These are phyloP conservation scores for Cancer borealis DNA, from an alignment of 2,888 invertebrate species.

Conservation along the genomic window DNA sequence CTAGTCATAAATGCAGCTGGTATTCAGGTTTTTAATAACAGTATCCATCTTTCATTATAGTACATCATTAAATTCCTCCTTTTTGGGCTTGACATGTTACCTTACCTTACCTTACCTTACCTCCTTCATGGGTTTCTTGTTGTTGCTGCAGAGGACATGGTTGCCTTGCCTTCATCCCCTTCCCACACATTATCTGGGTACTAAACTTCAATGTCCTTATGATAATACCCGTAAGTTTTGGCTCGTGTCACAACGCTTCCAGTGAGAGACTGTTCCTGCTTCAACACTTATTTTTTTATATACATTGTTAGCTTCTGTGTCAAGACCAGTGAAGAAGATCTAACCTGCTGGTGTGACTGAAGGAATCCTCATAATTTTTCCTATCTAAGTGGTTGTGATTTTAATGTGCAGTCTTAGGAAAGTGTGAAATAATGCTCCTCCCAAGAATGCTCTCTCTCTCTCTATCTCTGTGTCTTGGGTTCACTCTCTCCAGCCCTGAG, in stretches of 20 bases:
- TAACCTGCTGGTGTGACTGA: conserved; percentile 27
- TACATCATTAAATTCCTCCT: neutral
- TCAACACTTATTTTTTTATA: neutral
- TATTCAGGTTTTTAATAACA: neutral
- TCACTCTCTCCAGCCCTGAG: neutral
- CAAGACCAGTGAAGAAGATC: neutral
- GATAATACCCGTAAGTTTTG: neutral
- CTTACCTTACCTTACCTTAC: no score
- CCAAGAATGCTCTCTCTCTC: conserved; percentile 5
- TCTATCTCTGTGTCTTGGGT: neutral
- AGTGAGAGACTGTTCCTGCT: neutral
- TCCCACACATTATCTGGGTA: neutral
- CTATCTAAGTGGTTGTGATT: conserved; percentile 53
- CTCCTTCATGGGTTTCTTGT: neutral
- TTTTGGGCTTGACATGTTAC: neutral
- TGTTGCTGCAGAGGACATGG: conserved; percentile 37
- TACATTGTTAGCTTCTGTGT: conserved; percentile 9
- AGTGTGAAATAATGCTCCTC: neutral
- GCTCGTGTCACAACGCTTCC: neutral
- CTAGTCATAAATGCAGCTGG: neutral
- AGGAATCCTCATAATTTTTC: neutral
- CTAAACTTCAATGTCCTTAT: neutral
- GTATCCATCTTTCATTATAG: neutral
- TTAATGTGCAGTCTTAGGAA: conserved; percentile 12
- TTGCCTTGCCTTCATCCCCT: neutral